Conservation (phyloP, 2,113 vertebrate species). For the Grus americana region DNA sequence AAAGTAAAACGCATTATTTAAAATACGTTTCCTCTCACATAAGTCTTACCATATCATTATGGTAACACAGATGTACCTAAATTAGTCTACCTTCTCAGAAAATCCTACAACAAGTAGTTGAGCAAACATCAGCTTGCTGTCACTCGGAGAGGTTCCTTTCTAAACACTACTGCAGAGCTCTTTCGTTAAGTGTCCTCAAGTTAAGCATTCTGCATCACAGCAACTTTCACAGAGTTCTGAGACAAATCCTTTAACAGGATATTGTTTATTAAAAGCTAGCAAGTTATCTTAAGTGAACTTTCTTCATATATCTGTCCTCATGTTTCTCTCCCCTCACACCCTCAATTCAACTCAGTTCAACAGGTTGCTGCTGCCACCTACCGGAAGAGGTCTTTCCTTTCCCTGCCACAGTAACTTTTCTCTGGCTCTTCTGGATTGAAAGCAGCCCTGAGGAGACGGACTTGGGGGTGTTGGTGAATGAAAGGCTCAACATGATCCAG, state of each 20-base stretch:
- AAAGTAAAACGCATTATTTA: fast-evolving
- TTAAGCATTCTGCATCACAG: not conserved
- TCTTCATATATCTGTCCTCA: not conserved
- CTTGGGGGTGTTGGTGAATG: too few relatives aligned
- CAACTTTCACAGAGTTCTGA: not conserved
- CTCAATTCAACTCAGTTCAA: not conserved
- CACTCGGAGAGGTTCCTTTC: not conserved
- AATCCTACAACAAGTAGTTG: not conserved
- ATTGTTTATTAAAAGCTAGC: not conserved
- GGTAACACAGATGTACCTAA: not conserved
- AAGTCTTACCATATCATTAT: not conserved
- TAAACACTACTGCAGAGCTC: not conserved
- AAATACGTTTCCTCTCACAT: not conserved
- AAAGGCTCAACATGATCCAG: too few relatives aligned
- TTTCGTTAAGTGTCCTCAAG: not conserved
- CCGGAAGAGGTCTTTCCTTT: not conserved
- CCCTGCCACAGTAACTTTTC: too few relatives aligned
- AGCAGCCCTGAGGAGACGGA: too few relatives aligned
- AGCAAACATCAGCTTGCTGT: not conserved
- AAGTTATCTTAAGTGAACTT: not conserved
- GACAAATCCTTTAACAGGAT: not conserved
- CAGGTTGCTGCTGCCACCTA: constrained; percentile 15
- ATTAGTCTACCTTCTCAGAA: not conserved
- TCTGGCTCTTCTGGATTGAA: not conserved
- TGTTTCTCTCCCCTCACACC: not conserved